Conservation (phyloP, 2,797 vertebrate genomes). For the Cyprinodon diabolis region DNA sequence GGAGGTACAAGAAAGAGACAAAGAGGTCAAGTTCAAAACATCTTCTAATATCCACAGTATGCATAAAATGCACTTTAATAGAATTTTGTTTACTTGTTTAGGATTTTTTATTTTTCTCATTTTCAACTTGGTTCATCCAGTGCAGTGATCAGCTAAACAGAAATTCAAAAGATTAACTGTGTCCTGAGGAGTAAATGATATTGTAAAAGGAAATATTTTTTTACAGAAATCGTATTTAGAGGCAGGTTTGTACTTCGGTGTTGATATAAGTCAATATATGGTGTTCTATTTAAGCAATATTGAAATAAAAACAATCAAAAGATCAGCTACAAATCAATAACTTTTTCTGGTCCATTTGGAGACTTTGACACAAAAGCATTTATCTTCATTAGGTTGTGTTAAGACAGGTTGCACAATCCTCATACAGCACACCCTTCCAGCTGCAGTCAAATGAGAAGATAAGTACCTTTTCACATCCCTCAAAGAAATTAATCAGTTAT, state of each 20-base stretch:
- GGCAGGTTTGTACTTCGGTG: neutral
- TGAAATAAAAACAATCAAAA: neutral
- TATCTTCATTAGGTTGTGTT: too few species aligned
- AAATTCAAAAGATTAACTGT: neutral
- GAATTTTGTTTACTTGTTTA: too few species aligned
- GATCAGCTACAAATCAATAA: neutral
- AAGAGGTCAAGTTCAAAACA: neutral
- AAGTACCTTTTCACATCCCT: too few species aligned
- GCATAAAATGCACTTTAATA: neutral
- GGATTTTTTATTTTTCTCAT: neutral
- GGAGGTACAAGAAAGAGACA: conserved; percentile 4
- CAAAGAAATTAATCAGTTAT: neutral
- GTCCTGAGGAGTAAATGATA: neutral
- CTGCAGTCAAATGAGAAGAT: too few species aligned
- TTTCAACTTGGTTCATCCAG: neutral
- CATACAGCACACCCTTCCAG: too few species aligned
- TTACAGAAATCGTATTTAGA: neutral
- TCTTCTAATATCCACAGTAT: conserved; percentile 16
- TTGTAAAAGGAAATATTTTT: neutral
- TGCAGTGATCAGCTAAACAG: too few species aligned
- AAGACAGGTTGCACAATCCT: too few species aligned
- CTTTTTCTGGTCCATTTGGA: neutral
- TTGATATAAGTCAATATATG: neutral
- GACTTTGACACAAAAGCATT: neutral
- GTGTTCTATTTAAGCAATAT: neutral